Conservation (phyloP, 2,113 vertebrate genomes). For the Ceyx cyanopectus region DNA sequence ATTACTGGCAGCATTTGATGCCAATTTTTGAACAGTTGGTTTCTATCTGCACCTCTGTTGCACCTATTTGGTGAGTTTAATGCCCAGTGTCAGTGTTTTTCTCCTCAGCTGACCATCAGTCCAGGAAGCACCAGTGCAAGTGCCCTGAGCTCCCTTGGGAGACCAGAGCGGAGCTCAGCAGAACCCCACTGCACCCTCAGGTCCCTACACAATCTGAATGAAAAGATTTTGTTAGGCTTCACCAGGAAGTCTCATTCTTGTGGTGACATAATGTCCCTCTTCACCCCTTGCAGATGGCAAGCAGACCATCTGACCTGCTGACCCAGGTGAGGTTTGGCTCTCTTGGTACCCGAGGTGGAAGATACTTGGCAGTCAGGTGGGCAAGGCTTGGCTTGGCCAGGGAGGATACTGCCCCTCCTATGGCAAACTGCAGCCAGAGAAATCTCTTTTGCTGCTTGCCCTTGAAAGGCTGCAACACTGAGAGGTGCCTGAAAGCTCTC, state of each 20-base stretch:
- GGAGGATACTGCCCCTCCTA: not conserved
- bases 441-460: not conserved
- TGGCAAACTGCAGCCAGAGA: not conserved
- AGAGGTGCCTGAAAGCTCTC: not conserved
- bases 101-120: not conserved
- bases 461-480: not conserved
- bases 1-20: constrained; percentile 58
- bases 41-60: not conserved
- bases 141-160: not conserved
- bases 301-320: not conserved
- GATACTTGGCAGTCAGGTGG: not conserved
- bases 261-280: no score
- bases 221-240: not conserved
- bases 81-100: constrained; percentile 37
- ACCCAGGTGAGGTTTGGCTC: not conserved
- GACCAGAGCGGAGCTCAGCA: accelerated
- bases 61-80: not conserved
- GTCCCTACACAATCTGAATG: not conserved
- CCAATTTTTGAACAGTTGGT: constrained; percentile 32
- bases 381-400: not conserved
- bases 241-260: not conserved
- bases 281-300: not conserved
- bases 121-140: not conserved
- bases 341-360: not conserved
- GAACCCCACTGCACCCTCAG: not conserved